Conservation (phyloP, 2,888 invertebrate species). For the Tipula vernalis region DNA sequence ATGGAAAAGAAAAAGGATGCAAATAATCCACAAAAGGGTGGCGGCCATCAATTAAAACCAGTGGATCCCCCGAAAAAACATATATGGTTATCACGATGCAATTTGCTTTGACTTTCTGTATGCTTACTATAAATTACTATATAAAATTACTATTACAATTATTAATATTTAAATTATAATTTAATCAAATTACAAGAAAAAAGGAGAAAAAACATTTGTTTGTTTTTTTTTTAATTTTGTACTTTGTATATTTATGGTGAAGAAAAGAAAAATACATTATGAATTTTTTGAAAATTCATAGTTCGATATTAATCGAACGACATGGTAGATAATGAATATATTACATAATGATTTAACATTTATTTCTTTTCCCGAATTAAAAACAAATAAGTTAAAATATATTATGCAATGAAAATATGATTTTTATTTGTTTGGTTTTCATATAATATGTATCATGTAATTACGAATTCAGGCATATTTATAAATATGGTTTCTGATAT, state of each 20-base stretch:
- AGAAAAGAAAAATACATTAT: neutral
- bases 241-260: neutral
- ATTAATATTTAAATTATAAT: neutral
- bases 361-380: neutral
- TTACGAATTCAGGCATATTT: neutral
- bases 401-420: neutral
- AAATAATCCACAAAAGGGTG: conserved; percentile 75
- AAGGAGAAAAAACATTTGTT: neutral
- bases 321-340: neutral
- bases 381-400: neutral
- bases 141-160: neutral
- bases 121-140: neutral
- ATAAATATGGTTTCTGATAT: neutral
- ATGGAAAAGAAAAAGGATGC: conserved; percentile 88
- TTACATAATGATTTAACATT: neutral
- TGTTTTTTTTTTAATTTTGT: neutral
- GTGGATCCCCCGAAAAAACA: conserved; percentile 69
- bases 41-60: conserved; percentile 68
- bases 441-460: neutral
- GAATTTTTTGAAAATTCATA: neutral
- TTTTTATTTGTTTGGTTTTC: neutral
- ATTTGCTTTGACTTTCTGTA: conserved; percentile 64
- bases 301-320: neutral
- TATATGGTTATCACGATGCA: conserved; percentile 78
- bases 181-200: conserved; percentile 4